Base-by-base conservation (phyloP, 2,888 invertebrate genomes). In the Drosophila paranaensis region DNA sequence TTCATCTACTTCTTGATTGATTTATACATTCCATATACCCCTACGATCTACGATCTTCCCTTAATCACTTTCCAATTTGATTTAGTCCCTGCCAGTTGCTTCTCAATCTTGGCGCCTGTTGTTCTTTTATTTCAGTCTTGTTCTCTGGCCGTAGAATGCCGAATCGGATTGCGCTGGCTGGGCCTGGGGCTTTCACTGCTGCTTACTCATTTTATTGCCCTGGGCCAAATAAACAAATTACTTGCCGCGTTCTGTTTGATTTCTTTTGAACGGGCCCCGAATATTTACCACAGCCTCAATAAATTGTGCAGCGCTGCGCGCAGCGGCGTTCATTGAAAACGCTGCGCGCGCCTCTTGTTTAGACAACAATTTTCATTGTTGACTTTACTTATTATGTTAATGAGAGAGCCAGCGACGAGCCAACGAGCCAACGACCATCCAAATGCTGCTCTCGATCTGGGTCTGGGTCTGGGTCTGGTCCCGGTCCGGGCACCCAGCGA, bases 341-440 rank as follows among this genome's bases (percentile, higher is more conserved):
- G 83, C 73, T 82, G 86, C 65, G 83, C 81, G 70, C 70, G 73
- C 87, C 89, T 76, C 89, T 88, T 84, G 84, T 85, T 85, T 89
- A 85, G 87, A 85, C 84, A 85, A 85, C 84, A 85, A 89, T 85
- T 85, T 85, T 79, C 89, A 85, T 89, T 85, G 84, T 85, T 85
- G 84, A 85, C 87, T 89, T 89, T 89, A 86, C 84, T 89, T 89
- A 89, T 85, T 85, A 84, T 89, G 84, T 87, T 85, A 85, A 85
- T 85, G 89, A 89, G 84, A 79, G 84, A 79, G 83, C 55, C 68
- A 48, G 30, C 48, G 48, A 48, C 48, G 30, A 27, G 45, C 43
- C 13, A 45, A 39, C 64, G 57, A 63, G 40, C 64, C 64, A 53
- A 39, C 39, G 58, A 51, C 57, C 43, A 50, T 48, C 50, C 40